These are phyloP conservation scores for Carollia perspicillata DNA, from an alignment of 2,113 vertebrate species.

Conservation along the genomic window DNA sequence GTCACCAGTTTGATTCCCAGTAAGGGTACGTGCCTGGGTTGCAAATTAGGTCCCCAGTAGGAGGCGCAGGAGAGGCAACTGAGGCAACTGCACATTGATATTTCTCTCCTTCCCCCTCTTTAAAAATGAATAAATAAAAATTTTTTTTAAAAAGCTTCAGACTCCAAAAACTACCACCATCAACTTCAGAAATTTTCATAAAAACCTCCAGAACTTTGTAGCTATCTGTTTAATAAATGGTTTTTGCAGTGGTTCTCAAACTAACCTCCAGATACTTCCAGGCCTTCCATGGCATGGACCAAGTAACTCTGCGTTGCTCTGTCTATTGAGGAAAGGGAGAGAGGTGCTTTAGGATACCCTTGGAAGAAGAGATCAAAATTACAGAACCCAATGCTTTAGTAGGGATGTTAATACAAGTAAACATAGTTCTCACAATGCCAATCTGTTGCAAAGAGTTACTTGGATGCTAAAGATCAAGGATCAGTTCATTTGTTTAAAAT, in stretches of 20 bases:
- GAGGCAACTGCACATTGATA: too few relatives aligned
- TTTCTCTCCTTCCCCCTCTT: too few relatives aligned
- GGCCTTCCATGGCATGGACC: not conserved
- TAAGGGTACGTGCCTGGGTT: too few relatives aligned
- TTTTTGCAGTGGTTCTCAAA: not conserved
- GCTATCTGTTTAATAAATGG: not conserved
- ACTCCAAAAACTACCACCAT: not conserved
- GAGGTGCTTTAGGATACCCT: not conserved
- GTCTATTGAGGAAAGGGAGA: not conserved
- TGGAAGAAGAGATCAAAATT: not conserved
- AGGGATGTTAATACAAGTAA: not conserved
- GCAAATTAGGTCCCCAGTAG: too few relatives aligned
- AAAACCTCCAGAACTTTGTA: not conserved
- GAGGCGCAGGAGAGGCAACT: too few relatives aligned
- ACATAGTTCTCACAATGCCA: not conserved
- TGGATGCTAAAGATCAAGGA: not conserved
- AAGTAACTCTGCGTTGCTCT: not conserved
- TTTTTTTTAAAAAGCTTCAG: slow-evolving; percentile 16
- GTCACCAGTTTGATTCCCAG: too few relatives aligned
- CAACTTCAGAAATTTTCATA: not conserved
- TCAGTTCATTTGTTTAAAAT: not conserved
- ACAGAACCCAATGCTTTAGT: not conserved
- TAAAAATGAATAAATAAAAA: too few relatives aligned
- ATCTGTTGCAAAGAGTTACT: not conserved
- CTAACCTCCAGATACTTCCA: not conserved